Evolutionary conservation across 1,140 invertebrate species (phyloP), one percentile per base, ranked within the genome.

Genomic region (Oncopeltus fasciatus): DNA sequence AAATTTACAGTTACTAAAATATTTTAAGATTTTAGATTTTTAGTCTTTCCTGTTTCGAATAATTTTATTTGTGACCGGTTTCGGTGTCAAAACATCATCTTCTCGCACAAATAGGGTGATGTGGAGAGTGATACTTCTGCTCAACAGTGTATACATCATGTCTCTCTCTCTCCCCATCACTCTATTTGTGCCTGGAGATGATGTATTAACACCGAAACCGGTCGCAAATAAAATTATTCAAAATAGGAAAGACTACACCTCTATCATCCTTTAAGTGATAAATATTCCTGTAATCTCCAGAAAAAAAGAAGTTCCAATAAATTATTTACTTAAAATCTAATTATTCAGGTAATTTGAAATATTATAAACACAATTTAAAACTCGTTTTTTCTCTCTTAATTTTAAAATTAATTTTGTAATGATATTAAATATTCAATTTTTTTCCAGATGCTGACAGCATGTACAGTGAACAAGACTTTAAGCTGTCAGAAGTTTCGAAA

Each of bases 381-480:
- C 1, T 53, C 2, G 21, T 8, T 14, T 53, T 18, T 53, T 53
- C 11, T 3, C 26, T 27, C 26, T 27, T 9, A 8, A 8, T 1
- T 26, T 24, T 26, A 24, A 24, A 2, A 53, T 1, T 27, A 38
- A 14, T 26, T 53, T 18, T 53, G 4, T 24, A 1, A 24, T 4
- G 9, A 26, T 27, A 27, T 18, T 33, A 57, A 29, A 1, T 57
- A n/a, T 16, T 29, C 14, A 8, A 11, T 59, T 59, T 59, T 24
- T 28, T 59, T 59, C 8, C 33, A 59, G 57, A 59, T 33, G 57
- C 57, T 43, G 57, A 59, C 21, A 44, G 20, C n/a, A 43, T 43
- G 8, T 59, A 59, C 33, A 59, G 24, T 24, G 57, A 59, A 43
- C 57, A 59, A 59, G 38, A 43, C 20, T 43, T 43, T 43, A 59